A percentile compares a stretch with the other conserved stretches of the same genome.
Conservation (phyloP, 2,797 vertebrate species). For the Carduelis carduelis region DNA sequence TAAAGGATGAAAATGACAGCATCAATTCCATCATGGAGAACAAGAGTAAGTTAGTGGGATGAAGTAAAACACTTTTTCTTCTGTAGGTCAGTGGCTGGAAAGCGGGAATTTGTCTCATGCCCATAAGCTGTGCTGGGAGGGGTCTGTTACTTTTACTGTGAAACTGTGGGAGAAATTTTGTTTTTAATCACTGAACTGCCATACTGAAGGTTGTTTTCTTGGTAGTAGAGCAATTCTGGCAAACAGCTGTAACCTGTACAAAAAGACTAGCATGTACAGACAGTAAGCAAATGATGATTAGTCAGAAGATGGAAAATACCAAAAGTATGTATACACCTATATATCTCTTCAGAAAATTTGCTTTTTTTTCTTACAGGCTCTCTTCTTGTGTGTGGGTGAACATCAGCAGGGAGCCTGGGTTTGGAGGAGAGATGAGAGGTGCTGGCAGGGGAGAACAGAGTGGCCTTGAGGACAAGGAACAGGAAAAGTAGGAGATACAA, state of each 20-base stretch:
- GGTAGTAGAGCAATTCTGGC: not conserved
- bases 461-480: not conserved
- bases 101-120: not conserved
- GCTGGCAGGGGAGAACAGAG: not conserved
- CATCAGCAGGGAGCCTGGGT: not conserved
- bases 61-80: not conserved
- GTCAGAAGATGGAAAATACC: not conserved
- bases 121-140: not conserved
- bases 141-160: not conserved
- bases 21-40: not conserved
- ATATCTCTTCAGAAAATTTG: not conserved
- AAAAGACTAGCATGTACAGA: not conserved
- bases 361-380: not conserved
- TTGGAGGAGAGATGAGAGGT: not conserved
- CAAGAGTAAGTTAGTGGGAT: not conserved
- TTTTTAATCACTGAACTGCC: not conserved
- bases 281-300: not conserved
- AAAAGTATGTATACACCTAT: not conserved
- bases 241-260: not conserved
- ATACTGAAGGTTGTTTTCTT: not conserved
- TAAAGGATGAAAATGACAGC: not conserved
- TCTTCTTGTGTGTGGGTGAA: rapidly evolving
- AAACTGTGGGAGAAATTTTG: not conserved
- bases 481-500: not conserved
- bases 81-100: not conserved